A percentile compares a stretch with the other conserved stretches of the same genome.
These are phyloP conservation scores for Crypturellus tataupa DNA, from an alignment of 2,797 vertebrate genomes.

Conservation along the genomic window DNA sequence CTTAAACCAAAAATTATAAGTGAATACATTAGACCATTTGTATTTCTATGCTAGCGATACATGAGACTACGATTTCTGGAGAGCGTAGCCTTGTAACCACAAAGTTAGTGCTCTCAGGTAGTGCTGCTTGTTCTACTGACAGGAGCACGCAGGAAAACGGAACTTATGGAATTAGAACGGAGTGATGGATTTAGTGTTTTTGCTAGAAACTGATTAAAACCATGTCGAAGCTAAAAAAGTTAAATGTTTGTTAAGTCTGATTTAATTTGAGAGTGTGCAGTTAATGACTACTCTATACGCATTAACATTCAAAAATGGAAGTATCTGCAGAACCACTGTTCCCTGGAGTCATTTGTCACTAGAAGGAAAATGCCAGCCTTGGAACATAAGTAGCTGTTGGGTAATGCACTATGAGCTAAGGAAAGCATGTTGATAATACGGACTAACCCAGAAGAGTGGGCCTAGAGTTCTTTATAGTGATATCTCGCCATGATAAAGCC, in stretches of 20 bases:
- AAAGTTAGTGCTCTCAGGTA: background rate
- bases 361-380: background rate
- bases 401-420: rapidly evolving
- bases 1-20: background rate
- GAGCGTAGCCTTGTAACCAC: background rate
- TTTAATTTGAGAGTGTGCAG: constrained; percentile 32
- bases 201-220: background rate
- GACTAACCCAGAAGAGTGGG: background rate
- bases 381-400: background rate
- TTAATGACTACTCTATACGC: constrained; percentile 33
- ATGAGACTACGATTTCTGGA: background rate
- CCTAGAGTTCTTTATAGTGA: background rate
- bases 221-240: background rate
- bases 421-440: background rate
- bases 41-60: background rate
- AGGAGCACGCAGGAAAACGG: background rate
- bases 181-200: background rate
- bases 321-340: background rate
- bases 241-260: background rate
- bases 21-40: background rate
- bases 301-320: constrained; percentile 15
- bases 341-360: constrained; percentile 24
- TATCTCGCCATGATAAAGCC: background rate
- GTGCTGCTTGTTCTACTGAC: background rate
- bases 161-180: background rate